Base-by-base conservation (phyloP, 2,113 vertebrate species). In the Cyprinodon variegatus region DNA sequence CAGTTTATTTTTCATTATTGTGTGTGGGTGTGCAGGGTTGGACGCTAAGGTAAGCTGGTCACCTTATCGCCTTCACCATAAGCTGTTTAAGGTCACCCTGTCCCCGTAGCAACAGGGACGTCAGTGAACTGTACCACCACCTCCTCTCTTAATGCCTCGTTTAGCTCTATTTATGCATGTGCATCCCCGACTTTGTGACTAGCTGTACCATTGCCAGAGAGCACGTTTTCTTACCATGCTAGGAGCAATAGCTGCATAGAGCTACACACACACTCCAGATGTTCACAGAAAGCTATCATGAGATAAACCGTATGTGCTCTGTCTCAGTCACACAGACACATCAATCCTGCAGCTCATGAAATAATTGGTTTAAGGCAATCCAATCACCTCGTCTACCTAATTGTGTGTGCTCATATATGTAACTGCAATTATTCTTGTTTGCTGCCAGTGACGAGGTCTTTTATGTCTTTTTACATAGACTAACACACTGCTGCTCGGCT, bases 101-200 rank as follows among this genome's bases (percentile, higher is more conserved):
- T 93, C 88, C 91, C 91, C 84, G 76, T 90, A 86, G 89, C 92
- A 93, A 92, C 88, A 76, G 50, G 60, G 62, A 88, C 84, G 81
- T 91, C 90, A 91, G 65, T 59, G 65, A 81, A 76, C 84, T 83
- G 68, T 45, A 45, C 59, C 22, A 71, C 78, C 73, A 46, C 81
- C 69, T 43, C 65, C 73, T 8, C n/a, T 8, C 50, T 57, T n/a
- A 57, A 57, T 57, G 50, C 50, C 17, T 20, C 50, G 3, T 14
- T 57, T 8, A 8, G 50, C 50, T 1, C 2, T 57, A 6, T 57
- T 15, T 57, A 20, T 20, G 50, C 50, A 57, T 57, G 50, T 14
- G 17, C 50, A 57, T 20, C 5, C 7, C 17, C 17, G n/a, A 57
- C 50, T 57, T 20, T n/a, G 50, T 20, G 50, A n/a, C 50, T 20